phyloP scores from a whole-genome alignment of 2,113 vertebrate genomes.

The Pao palembangensis region DNA sequence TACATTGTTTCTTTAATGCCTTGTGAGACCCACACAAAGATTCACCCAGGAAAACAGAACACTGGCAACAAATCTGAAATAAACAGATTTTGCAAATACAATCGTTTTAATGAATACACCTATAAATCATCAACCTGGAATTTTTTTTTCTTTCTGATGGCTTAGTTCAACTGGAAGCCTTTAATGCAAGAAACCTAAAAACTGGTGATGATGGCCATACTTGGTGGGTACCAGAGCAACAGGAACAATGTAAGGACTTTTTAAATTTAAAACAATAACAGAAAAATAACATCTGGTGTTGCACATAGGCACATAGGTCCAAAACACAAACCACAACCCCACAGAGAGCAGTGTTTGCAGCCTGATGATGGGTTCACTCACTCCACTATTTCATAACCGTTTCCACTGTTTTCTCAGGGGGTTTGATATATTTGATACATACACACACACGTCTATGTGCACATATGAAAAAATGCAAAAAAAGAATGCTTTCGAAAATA shows the following conservation, averaged over 20 bases:
- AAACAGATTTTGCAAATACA: slow-evolving; percentile 52
- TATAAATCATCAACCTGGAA: not conserved
- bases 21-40: slow-evolving; percentile 53
- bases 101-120: slow-evolving; percentile 15
- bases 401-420: slow-evolving; percentile 57
- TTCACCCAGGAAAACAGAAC: slow-evolving; percentile 35
- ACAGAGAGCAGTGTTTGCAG: slow-evolving; percentile 41
- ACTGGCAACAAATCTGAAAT: slow-evolving; percentile 42
- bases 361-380: slow-evolving; percentile 15
- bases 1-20: slow-evolving; percentile 55
- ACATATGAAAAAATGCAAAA: not conserved
- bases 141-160: too few species aligned
- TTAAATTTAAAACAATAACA: not conserved
- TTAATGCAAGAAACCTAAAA: not conserved
- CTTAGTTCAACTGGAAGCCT: not conserved
- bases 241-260: slow-evolving; percentile 47
- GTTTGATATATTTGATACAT: slow-evolving; percentile 11
- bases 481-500: not conserved
- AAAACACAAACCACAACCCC: slow-evolving; percentile 52
- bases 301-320: slow-evolving; percentile 16
- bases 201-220: not conserved
- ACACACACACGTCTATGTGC: not conserved
- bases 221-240: slow-evolving; percentile 16
- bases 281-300: slow-evolving; percentile 49
- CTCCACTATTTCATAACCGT: slow-evolving; percentile 59